phyloP scores from a whole-genome alignment of 2,113 vertebrate species.

The Epinephelus moara region DNA sequence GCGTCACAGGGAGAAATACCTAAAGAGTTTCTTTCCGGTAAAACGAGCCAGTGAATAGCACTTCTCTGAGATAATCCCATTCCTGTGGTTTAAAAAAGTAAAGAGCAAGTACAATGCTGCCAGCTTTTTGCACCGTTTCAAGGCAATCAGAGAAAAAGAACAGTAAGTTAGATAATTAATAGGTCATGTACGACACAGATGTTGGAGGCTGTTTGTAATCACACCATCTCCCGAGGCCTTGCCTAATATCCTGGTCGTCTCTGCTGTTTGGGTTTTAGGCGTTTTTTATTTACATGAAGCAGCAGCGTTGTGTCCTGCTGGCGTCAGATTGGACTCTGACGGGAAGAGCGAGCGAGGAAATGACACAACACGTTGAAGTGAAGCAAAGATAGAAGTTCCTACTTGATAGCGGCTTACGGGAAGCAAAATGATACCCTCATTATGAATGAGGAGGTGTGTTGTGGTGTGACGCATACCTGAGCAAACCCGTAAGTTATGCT shows the following conservation, averaged over 20 bases:
- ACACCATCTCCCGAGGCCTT: constrained; percentile 11
- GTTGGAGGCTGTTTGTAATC: constrained; percentile 32
- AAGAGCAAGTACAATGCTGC: neutral
- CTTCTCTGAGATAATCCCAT: constrained; percentile 39
- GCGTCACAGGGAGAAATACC: constrained; percentile 37
- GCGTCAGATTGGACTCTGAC: constrained; percentile 56
- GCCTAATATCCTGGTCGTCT: constrained; percentile 42
- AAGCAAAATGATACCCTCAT: neutral
- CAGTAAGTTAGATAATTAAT: neutral
- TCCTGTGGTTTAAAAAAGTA: neutral
- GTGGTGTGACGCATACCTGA: constrained; percentile 36
- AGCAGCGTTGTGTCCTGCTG: constrained; percentile 52
- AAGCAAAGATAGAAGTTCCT: constrained; percentile 5
- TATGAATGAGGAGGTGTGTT: neutral
- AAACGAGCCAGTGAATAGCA: constrained; percentile 42
- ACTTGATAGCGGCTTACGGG: neutral
- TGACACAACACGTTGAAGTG: constrained; percentile 6
- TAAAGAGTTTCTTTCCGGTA: constrained; percentile 35
- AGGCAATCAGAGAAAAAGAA: neutral
- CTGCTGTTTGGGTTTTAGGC: constrained; percentile 67
- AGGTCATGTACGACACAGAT: constrained; percentile 7
- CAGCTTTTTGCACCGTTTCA: neutral
- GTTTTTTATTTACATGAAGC: constrained; percentile 68
- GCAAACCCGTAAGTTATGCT: neutral
- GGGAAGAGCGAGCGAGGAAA: constrained; percentile 36